Evolutionary conservation across 2,113 vertebrate genomes (phyloP).

Genomic region (Panthera leo): DNA sequence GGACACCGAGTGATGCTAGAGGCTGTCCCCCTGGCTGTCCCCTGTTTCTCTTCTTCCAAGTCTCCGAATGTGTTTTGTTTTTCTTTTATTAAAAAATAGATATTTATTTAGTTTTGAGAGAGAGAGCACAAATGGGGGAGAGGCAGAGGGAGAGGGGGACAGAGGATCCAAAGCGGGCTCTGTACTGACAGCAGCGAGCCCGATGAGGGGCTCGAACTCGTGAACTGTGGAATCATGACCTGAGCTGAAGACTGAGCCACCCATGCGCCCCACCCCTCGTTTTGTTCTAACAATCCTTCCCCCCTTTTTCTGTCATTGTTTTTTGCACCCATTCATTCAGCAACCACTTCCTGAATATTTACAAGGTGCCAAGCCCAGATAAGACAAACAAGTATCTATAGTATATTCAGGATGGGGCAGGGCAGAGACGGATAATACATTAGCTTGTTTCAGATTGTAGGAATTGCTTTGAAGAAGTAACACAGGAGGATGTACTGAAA

Average conservation of each 20-base stretch:
- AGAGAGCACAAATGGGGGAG: too few relatives aligned
- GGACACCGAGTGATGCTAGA: fast-evolving
- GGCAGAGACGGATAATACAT: neutral
- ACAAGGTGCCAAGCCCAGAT: neutral
- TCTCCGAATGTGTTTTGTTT: neutral
- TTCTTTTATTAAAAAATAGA: neutral
- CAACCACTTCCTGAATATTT: neutral
- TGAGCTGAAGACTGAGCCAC: too few relatives aligned
- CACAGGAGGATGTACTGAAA: neutral
- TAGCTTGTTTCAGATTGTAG: neutral
- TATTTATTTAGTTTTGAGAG: too few relatives aligned
- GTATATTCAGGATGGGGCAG: neutral
- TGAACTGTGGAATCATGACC: too few relatives aligned
- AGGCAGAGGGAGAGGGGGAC: too few relatives aligned
- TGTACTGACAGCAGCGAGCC: too few relatives aligned
- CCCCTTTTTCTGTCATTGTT: neutral
- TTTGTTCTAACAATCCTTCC: neutral
- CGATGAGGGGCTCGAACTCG: too few relatives aligned
- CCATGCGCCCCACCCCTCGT: too few relatives aligned
- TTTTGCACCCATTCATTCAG: neutral
- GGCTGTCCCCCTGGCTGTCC: neutral
- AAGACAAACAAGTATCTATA: neutral
- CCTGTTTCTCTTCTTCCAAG: neutral
- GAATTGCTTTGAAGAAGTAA: neutral
- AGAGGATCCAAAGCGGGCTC: too few relatives aligned